phyloP scores from a whole-genome alignment of 2,113 vertebrate species.

The Enhydra lutris region DNA sequence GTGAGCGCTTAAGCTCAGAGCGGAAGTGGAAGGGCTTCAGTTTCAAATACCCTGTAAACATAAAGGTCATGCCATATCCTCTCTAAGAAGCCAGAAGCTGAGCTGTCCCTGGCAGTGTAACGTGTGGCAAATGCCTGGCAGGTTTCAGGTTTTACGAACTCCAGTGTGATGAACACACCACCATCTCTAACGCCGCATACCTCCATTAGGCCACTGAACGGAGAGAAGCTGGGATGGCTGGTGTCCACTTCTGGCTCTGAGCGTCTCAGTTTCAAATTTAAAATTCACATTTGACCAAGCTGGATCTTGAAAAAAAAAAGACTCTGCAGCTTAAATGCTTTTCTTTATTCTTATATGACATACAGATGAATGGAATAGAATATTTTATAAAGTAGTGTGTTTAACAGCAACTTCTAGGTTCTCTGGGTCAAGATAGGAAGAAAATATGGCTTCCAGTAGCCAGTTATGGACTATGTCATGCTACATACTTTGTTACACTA shows the following conservation, averaged over 20 bases:
- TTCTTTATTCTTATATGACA: not conserved
- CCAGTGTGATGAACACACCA: not conserved
- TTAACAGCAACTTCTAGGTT: not conserved
- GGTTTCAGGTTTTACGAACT: slow-evolving; percentile 6
- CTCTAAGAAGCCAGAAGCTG: not conserved
- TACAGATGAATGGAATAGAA: not conserved
- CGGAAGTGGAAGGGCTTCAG: not conserved
- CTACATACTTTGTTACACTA: not conserved
- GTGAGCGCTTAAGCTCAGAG: not conserved
- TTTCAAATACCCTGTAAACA: not conserved
- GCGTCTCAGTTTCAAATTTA: not conserved
- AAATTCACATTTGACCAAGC: not conserved
- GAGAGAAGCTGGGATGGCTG: not conserved
- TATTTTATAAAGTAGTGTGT: not conserved
- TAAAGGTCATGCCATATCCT: not conserved
- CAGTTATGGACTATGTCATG: not conserved
- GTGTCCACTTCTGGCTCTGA: not conserved
- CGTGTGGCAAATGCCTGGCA: not conserved
- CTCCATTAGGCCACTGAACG: not conserved
- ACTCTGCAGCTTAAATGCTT: not conserved
- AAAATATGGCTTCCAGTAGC: not conserved
- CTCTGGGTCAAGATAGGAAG: not conserved
- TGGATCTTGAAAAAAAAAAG: not conserved
- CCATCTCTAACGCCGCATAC: not conserved
- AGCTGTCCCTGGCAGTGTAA: slow-evolving; percentile 36